A percentile compares a stretch with the other conserved stretches of the same genome.
Conservation (phyloP, 2,888 invertebrate genomes). For the Euspilapteryx auroguttella region DNA sequence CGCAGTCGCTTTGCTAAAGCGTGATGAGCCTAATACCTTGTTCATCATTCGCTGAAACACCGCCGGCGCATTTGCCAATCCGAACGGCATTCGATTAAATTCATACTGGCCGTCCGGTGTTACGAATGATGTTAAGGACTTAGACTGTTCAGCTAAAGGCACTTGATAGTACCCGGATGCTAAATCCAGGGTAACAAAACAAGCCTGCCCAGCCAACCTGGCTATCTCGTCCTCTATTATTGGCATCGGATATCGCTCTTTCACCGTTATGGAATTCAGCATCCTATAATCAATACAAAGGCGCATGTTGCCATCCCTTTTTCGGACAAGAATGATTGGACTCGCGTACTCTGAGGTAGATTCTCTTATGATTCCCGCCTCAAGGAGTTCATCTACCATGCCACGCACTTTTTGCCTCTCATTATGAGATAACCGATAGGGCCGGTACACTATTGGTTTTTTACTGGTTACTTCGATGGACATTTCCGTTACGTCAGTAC, state of each 20-base stretch:
- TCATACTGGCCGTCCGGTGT: neutral
- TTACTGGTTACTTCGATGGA: neutral
- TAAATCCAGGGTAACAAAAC: neutral
- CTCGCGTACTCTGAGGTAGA: neutral
- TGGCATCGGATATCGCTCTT: slow-evolving; percentile 2
- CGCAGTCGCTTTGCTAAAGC: neutral
- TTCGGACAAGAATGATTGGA: neutral
- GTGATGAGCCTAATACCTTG: neutral
- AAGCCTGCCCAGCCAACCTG: neutral
- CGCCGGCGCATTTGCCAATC: neutral
- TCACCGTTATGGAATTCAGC: slow-evolving; percentile 7
- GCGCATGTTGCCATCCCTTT: neutral
- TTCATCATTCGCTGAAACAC: neutral
- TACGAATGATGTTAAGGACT: neutral
- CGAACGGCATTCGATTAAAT: neutral
- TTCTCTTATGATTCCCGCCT: neutral
- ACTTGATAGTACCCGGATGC: neutral
- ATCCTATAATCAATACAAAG: slow-evolving; percentile 7
- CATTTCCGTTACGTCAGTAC: neutral
- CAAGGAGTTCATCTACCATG: neutral
- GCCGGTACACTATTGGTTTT: neutral
- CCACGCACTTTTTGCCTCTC: neutral
- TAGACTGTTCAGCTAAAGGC: neutral
- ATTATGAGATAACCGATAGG: neutral
- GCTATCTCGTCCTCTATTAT: slow-evolving; percentile 1